Conservation (phyloP, 2,888 invertebrate species). For the Ceraclea dissimilis region DNA sequence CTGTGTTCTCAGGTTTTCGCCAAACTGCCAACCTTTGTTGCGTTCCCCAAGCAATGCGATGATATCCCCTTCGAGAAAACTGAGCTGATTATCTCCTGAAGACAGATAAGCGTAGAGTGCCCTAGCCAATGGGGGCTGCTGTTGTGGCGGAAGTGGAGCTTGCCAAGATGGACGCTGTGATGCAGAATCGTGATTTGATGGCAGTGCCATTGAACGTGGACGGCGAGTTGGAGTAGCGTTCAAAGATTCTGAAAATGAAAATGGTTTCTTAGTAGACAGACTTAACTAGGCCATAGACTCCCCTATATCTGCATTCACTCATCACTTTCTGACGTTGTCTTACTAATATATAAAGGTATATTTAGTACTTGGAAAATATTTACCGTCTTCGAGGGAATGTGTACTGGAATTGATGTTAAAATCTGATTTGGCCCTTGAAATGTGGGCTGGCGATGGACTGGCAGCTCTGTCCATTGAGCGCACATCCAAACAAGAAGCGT, state of each 20-base stretch:
- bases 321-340: too few relatives aligned
- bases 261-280: too few relatives aligned
- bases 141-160: conserved; percentile 31
- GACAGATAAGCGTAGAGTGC: conserved; percentile 87
- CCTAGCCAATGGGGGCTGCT: conserved; percentile 67
- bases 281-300: too few relatives aligned
- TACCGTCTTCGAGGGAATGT: conserved; percentile 62
- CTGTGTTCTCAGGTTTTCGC: conserved; percentile 88
- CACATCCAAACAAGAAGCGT: conserved; percentile 80
- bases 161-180: conserved; percentile 61
- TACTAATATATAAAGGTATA: background rate
- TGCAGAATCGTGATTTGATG: conserved; percentile 37
- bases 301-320: too few relatives aligned
- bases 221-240: conserved; percentile 39
- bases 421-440: conserved; percentile 81
- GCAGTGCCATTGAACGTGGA: conserved; percentile 61
- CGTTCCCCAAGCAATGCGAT: conserved; percentile 83
- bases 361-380: background rate
- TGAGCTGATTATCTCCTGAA: conserved; percentile 83
- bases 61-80: conserved; percentile 85
- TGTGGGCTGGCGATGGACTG: conserved; percentile 58
- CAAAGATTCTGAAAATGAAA: conserved; percentile 22
- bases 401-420: conserved; percentile 73
- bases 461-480: conserved; percentile 61
- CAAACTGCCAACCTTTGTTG: conserved; percentile 95